A percentile compares a stretch with the other conserved stretches of the same genome.
Conservation (phyloP, 1,140 invertebrate species). For the Trachelipus rathkii region DNA sequence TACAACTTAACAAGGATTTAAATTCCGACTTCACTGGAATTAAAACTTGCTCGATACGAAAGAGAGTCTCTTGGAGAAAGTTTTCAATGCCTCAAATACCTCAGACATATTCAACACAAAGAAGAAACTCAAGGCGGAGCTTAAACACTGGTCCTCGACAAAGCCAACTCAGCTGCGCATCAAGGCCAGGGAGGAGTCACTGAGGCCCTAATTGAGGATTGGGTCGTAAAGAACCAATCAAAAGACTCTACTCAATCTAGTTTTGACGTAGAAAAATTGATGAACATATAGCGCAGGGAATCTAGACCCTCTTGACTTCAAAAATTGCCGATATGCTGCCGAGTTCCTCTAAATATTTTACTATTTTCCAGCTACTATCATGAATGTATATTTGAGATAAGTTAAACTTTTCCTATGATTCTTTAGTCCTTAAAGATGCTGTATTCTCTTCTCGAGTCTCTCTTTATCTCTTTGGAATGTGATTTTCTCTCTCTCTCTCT, state of each 20-base stretch:
- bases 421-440: slow-evolving; percentile 5
- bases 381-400: slow-evolving; percentile 8
- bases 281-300: slow-evolving; percentile 2
- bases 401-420: background rate
- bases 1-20: background rate
- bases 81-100: background rate
- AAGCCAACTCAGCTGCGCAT: background rate
- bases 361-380: slow-evolving; percentile 10
- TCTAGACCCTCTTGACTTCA: background rate
- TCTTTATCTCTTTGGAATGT: too few relatives aligned
- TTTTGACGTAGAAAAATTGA: background rate
- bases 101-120: slow-evolving; percentile 11
- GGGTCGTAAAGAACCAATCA: background rate
- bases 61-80: background rate
- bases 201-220: background rate
- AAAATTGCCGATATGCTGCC: background rate
- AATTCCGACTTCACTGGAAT: background rate
- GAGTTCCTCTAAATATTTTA: slow-evolving; percentile 9
- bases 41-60: slow-evolving; percentile 1
- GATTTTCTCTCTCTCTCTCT: too few relatives aligned
- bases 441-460: background rate
- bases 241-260: background rate
- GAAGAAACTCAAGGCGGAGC: background rate
- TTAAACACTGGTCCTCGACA: background rate
- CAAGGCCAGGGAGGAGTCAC: background rate